Evolutionary conservation across 2,888 invertebrate species (phyloP).

Genomic region (Dasypogon diadema): DNA sequence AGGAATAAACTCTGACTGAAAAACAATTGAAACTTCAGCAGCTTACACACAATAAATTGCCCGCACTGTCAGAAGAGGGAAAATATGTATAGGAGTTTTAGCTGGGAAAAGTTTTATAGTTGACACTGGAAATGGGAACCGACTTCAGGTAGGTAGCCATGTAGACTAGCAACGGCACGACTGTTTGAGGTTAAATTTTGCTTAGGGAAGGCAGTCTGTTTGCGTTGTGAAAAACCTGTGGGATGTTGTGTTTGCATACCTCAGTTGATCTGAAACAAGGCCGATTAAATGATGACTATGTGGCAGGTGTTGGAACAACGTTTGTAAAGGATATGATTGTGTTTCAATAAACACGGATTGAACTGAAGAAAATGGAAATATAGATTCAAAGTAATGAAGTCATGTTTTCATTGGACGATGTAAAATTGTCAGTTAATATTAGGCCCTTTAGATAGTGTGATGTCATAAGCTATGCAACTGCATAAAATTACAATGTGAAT

Average conservation of each 20-base stretch:
- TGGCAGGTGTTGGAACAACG: neutral
- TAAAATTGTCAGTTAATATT: too few relatives aligned
- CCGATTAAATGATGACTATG: slow-evolving; percentile 12
- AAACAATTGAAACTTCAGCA: slow-evolving; percentile 43
- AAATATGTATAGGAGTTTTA: neutral
- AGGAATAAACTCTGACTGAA: slow-evolving; percentile 10
- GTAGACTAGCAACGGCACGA: neutral
- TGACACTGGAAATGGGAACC: neutral
- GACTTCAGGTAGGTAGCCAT: neutral
- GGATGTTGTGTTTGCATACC: neutral
- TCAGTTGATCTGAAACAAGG: slow-evolving; percentile 11
- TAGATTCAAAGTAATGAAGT: too few relatives aligned
- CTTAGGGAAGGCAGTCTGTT: slow-evolving; percentile 1
- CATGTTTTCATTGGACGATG: too few relatives aligned
- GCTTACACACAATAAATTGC: slow-evolving; percentile 43
- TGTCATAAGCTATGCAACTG: too few relatives aligned
- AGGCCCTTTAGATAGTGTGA: too few relatives aligned
- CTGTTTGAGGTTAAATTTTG: slow-evolving; percentile 39
- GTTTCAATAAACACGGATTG: neutral
- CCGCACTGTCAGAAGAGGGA: slow-evolving; percentile 14
- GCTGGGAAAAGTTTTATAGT: slow-evolving; percentile 28
- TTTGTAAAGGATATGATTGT: neutral
- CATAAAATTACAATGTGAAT: too few relatives aligned
- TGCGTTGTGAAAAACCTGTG: neutral
- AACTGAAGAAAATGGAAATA: neutral